These are phyloP conservation scores for Teleiodes luculella DNA, from an alignment of 2,888 invertebrate species.

Conservation along the genomic window DNA sequence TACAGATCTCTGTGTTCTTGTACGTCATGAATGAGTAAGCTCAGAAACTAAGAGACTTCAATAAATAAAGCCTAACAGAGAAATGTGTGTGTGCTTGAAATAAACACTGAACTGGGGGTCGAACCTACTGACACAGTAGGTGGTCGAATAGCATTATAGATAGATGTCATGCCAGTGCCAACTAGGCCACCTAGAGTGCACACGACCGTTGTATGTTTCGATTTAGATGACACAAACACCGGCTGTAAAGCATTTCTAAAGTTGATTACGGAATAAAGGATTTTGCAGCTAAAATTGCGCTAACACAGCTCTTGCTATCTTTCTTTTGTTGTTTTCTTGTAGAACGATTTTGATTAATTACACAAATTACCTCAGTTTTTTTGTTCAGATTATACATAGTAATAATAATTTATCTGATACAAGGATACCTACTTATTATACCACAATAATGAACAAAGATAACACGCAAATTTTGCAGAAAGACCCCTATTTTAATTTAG, in stretches of 20 bases:
- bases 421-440: background rate
- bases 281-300: too few relatives aligned
- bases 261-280: too few relatives aligned
- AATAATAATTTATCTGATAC: background rate
- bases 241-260: background rate
- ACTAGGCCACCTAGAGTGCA: conserved; percentile 1
- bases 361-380: too few relatives aligned
- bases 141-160: background rate
- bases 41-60: too few relatives aligned
- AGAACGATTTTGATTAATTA: too few relatives aligned
- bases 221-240: background rate
- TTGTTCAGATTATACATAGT: too few relatives aligned
- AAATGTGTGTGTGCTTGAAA: background rate
- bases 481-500: background rate
- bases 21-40: too few relatives aligned
- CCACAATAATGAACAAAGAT: background rate
- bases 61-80: background rate
- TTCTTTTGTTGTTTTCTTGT: too few relatives aligned
- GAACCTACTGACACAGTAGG: background rate
- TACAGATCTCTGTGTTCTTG: too few relatives aligned
- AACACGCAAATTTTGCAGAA: background rate
- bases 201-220: background rate
- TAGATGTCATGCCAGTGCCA: background rate
- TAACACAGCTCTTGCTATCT: too few relatives aligned
- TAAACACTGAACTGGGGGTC: background rate